Conservation (phyloP, 2,797 vertebrate genomes). For the Percopsis omiscomaycus region DNA sequence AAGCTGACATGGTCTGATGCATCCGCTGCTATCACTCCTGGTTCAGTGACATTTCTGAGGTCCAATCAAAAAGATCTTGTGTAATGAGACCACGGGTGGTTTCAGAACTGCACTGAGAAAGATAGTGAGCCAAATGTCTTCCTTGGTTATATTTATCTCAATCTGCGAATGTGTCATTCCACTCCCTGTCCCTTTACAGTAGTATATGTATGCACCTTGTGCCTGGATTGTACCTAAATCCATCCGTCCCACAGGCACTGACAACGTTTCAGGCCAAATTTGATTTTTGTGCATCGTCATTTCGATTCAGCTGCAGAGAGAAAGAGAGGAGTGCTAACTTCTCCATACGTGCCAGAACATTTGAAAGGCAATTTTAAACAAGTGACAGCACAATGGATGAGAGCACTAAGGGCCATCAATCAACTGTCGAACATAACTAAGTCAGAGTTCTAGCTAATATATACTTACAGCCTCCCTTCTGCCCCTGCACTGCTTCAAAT, state of each 20-base stretch:
- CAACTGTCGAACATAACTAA: slow-evolving; percentile 60
- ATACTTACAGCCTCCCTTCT: slow-evolving; percentile 57
- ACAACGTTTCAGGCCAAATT: slow-evolving; percentile 40
- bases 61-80: slow-evolving; percentile 1
- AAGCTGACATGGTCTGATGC: slow-evolving; percentile 6
- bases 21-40: neutral
- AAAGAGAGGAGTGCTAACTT: slow-evolving; percentile 41
- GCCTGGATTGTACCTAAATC: slow-evolving; percentile 11
- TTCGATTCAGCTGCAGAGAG: slow-evolving; percentile 37
- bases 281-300: slow-evolving; percentile 44
- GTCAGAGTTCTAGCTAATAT: slow-evolving; percentile 65
- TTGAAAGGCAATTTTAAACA: slow-evolving; percentile 73
- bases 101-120: neutral
- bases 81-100: slow-evolving; percentile 9
- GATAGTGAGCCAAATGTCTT: slow-evolving; percentile 9
- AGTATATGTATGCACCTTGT: neutral
- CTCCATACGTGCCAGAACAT: slow-evolving; percentile 59
- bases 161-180: slow-evolving; percentile 12
- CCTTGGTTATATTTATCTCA: slow-evolving; percentile 7
- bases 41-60: slow-evolving; percentile 9
- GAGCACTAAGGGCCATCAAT: slow-evolving; percentile 70
- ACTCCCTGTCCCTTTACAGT: slow-evolving; percentile 7
- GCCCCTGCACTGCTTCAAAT: slow-evolving; percentile 45
- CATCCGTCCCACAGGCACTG: slow-evolving; percentile 22
- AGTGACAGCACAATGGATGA: slow-evolving; percentile 72